These are phyloP conservation scores for Troides aeacus DNA, from an alignment of 2,888 invertebrate species.

Conservation along the genomic window DNA sequence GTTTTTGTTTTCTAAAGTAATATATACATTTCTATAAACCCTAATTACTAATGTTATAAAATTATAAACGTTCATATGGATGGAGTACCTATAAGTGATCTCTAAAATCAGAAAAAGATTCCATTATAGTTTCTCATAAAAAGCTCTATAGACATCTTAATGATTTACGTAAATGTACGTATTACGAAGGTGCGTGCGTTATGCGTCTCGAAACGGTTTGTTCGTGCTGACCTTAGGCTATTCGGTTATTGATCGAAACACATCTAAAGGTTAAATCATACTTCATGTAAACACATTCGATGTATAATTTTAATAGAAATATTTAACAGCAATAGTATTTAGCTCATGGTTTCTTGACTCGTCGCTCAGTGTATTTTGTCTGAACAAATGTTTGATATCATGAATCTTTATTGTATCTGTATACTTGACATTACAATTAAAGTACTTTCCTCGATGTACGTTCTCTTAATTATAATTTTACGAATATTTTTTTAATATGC, in stretches of 20 bases:
- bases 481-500: neutral
- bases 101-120: neutral
- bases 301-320: neutral
- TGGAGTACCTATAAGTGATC: too few species aligned
- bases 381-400: too few species aligned
- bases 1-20: too few species aligned
- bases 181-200: conserved; percentile 18
- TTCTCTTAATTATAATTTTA: neutral
- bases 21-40: too few species aligned
- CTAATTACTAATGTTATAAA: too few species aligned
- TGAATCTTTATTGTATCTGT: neutral
- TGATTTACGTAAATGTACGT: conserved; percentile 19
- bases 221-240: conserved; percentile 24
- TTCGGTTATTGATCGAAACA: conserved; percentile 20
- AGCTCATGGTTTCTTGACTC: neutral
- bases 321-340: neutral
- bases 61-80: too few species aligned
- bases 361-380: neutral
- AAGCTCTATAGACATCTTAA: neutral
- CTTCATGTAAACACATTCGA: neutral
- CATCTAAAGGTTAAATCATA: conserved; percentile 22
- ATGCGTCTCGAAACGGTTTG: conserved; percentile 13
- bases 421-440: neutral
- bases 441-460: neutral
- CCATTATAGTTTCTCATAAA: neutral